A percentile compares a stretch with the other conserved stretches of the same genome.
These are phyloP conservation scores for Ellobius talpinus DNA, from an alignment of 2,113 vertebrate species.

Conservation along the genomic window DNA sequence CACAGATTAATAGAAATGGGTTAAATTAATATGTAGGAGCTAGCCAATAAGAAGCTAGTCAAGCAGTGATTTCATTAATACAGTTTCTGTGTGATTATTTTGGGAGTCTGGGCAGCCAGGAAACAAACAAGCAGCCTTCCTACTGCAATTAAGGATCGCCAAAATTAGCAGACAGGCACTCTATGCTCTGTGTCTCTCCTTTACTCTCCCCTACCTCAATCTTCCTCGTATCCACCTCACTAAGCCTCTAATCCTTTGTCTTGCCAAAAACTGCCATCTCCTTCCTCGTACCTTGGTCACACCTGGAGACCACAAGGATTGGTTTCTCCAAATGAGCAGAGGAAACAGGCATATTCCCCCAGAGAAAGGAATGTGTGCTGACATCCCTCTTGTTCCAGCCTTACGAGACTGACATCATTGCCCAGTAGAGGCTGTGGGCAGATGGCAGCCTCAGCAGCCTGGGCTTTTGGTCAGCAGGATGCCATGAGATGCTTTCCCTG, in stretches of 20 bases:
- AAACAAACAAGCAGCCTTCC: too few relatives aligned
- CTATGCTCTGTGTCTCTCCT: constrained; percentile 19
- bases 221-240: accelerated
- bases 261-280: not conserved
- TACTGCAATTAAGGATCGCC: constrained; percentile 65
- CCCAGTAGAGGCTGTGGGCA: constrained; percentile 83
- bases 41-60: too few relatives aligned
- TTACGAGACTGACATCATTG: constrained; percentile 84
- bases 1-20: too few relatives aligned
- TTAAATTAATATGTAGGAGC: too few relatives aligned
- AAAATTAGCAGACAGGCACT: not conserved
- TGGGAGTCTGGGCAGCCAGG: too few relatives aligned
- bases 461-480: constrained; percentile 84
- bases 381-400: constrained; percentile 81
- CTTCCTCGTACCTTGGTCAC: constrained; percentile 69
- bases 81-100: too few relatives aligned
- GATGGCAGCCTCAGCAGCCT: constrained; percentile 84
- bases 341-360: constrained; percentile 82
- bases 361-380: constrained; percentile 81
- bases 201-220: accelerated
- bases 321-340: constrained; percentile 83
- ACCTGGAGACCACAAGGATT: constrained; percentile 82
- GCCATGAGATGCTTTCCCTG: constrained; percentile 82
- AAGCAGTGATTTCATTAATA: too few relatives aligned
- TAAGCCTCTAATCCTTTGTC: not conserved